These are phyloP conservation scores for Campoletis sonorensis DNA, from an alignment of 1,140 invertebrate genomes.

Conservation along the genomic window DNA sequence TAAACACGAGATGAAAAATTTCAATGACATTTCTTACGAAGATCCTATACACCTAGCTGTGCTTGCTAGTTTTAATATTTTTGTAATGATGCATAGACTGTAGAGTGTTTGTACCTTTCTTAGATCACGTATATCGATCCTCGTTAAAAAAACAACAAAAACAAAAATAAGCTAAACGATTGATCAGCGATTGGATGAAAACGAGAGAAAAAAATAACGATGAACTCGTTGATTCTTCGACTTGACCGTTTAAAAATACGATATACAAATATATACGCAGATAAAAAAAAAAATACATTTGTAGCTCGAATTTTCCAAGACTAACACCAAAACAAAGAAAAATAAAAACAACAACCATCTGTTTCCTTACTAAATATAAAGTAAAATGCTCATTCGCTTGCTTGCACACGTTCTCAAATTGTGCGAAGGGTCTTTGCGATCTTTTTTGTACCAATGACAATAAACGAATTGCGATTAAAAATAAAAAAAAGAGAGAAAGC, in stretches of 20 bases:
- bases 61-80: conserved; percentile 78
- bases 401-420: conserved; percentile 13
- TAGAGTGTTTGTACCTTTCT: conserved; percentile 70
- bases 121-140: neutral
- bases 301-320: neutral
- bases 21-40: conserved; percentile 30
- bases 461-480: neutral
- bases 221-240: too few species aligned
- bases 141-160: too few species aligned
- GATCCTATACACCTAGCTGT: conserved; percentile 62
- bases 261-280: neutral
- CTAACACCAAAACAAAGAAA: conserved; percentile 24
- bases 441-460: conserved; percentile 14
- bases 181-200: too few species aligned
- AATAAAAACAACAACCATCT: neutral
- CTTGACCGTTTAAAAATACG: neutral
- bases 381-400: conserved; percentile 32
- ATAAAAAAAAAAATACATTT: neutral
- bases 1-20: conserved; percentile 33
- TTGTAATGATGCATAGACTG: conserved; percentile 73
- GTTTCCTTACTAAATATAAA: conserved; percentile 19
- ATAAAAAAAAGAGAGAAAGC: neutral
- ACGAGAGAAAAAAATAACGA: too few species aligned
- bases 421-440: neutral
- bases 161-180: too few species aligned